Conservation (phyloP, 2,888 invertebrate species). For the Papilio demoleus region DNA sequence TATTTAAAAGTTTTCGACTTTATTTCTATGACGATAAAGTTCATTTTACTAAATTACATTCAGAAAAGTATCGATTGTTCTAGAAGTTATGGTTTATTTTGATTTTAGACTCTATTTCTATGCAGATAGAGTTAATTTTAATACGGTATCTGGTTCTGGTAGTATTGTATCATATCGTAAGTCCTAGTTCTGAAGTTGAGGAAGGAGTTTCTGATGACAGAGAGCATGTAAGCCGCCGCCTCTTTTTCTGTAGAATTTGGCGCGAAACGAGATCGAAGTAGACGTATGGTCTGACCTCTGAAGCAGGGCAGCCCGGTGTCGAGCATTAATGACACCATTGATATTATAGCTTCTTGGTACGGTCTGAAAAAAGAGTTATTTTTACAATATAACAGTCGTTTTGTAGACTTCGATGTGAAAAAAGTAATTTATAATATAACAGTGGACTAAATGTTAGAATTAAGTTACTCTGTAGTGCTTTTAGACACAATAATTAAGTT, state of each 20-base stretch:
- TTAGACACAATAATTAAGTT: too few relatives aligned
- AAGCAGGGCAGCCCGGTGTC: constrained; percentile 99
- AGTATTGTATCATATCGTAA: constrained; percentile 99
- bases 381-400: too few relatives aligned
- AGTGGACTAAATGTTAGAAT: too few relatives aligned
- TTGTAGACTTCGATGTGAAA: too few relatives aligned
- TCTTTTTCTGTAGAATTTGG: constrained; percentile 96
- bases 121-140: too few relatives aligned
- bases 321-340: constrained; percentile 98
- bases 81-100: neutral
- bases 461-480: too few relatives aligned
- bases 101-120: neutral
- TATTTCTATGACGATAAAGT: too few relatives aligned
- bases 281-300: constrained; percentile 98
- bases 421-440: too few relatives aligned
- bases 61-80: too few relatives aligned
- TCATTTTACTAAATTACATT: neutral
- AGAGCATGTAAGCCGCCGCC: constrained; percentile 97
- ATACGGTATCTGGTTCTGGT: constrained; percentile 87
- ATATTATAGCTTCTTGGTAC: constrained; percentile 98
- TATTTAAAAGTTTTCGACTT: too few relatives aligned
- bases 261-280: constrained; percentile 95
- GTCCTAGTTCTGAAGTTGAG: constrained; percentile 98
- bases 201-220: constrained; percentile 96
- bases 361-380: constrained; percentile 88